Conservation (phyloP, 2,888 invertebrate species). For the Alcis repandata region DNA sequence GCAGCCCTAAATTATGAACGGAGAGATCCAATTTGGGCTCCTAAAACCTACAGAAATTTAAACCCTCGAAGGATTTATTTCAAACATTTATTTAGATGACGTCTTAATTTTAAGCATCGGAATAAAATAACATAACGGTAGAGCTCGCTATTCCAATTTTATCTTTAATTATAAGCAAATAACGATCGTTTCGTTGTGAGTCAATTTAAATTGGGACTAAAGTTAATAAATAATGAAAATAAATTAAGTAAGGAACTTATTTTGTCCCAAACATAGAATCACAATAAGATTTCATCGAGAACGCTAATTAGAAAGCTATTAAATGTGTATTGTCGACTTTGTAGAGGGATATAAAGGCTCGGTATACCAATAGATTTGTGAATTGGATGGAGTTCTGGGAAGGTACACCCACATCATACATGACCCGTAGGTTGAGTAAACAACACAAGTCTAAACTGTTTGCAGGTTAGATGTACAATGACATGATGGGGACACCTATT, state of each 20-base stretch:
- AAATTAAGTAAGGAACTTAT: slow-evolving; percentile 56
- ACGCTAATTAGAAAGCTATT: slow-evolving; percentile 24
- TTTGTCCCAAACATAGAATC: slow-evolving; percentile 47
- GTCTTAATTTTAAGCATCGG: slow-evolving; percentile 60
- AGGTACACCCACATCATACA: slow-evolving; percentile 3
- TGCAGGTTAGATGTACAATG: slow-evolving; percentile 1
- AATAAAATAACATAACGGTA: slow-evolving; percentile 67
- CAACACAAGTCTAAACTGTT: slow-evolving; percentile 11
- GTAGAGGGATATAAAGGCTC: slow-evolving; percentile 7
- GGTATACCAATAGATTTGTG: slow-evolving; percentile 4
- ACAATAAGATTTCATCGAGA: slow-evolving; percentile 4
- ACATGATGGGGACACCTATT: slow-evolving; percentile 7
- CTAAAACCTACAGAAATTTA: slow-evolving; percentile 57
- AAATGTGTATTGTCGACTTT: slow-evolving; percentile 1
- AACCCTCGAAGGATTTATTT: slow-evolving; percentile 59
- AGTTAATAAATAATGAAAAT: slow-evolving; percentile 69
- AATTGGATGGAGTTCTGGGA: slow-evolving; percentile 17
- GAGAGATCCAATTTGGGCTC: slow-evolving; percentile 38
- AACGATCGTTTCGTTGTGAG: slow-evolving; percentile 57
- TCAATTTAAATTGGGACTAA: slow-evolving; percentile 50
- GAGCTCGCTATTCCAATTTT: slow-evolving; percentile 57
- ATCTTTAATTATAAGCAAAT: slow-evolving; percentile 61
- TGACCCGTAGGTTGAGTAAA: slow-evolving; percentile 7
- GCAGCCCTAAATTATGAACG: slow-evolving; percentile 31
- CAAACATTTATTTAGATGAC: slow-evolving; percentile 73